Evolutionary conservation across 2,113 vertebrate species (phyloP).

Genomic region (Columbina picui): DNA sequence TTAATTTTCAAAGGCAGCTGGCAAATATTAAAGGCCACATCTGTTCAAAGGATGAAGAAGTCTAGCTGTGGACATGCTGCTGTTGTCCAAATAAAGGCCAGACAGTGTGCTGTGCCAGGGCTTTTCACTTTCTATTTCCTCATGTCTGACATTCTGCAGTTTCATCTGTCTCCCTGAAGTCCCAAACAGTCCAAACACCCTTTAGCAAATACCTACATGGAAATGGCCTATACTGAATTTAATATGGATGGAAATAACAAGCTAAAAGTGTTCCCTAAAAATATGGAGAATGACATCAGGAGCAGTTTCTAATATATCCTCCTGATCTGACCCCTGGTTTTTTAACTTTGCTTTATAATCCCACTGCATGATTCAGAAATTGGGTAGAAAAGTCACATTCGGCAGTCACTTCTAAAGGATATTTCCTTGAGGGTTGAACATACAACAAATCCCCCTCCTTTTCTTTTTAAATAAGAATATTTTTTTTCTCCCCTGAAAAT

Average conservation of each 20-base stretch:
- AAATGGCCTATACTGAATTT: background rate
- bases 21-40: background rate
- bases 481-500: slow-evolving; percentile 20
- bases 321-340: background rate
- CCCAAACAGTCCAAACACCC: background rate
- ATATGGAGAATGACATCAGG: background rate
- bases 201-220: background rate
- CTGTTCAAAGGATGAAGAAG: background rate
- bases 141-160: background rate
- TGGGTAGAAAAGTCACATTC: background rate
- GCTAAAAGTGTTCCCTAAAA: background rate
- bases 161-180: background rate
- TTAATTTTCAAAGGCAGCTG: background rate
- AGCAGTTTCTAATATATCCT: background rate
- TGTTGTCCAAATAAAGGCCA: background rate
- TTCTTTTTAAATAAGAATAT: slow-evolving; percentile 9
- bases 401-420: background rate
- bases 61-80: background rate
- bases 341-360: background rate
- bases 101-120: background rate
- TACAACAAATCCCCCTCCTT: background rate
- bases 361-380: background rate
- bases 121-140: background rate
- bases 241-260: background rate
- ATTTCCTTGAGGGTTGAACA: background rate